A percentile compares a stretch with the other conserved stretches of the same genome.
These are phyloP conservation scores for Hydractinia echinata DNA, from an alignment of 30 jellyfish, hydroid and myxozoan genomes.

Conservation along the genomic window DNA sequence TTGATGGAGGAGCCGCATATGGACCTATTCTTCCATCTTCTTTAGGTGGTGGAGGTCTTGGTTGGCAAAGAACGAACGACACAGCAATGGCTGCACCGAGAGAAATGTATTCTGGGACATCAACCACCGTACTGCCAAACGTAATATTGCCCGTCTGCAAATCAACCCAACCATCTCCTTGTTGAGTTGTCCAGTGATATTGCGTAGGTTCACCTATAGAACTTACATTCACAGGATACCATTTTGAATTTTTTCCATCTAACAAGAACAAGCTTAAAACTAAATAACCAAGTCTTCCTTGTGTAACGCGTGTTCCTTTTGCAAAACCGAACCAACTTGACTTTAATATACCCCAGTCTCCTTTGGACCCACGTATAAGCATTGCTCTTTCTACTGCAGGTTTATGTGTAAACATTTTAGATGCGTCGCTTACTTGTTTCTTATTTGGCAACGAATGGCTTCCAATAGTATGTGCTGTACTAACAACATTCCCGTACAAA, in stretches of 20 bases:
- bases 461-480: conserved; percentile 55
- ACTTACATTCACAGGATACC: neutral
- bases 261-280: conserved; percentile 10
- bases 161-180: conserved; percentile 36
- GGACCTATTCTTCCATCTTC: conserved; percentile 16
- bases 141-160: conserved; percentile 27
- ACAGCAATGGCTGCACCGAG: conserved; percentile 44
- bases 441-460: conserved; percentile 28
- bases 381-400: conserved; percentile 37
- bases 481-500: conserved; percentile 39
- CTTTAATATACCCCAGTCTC: conserved; percentile 44
- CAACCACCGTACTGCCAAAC: conserved; percentile 18
- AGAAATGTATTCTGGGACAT: conserved; percentile 37
- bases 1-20: conserved; percentile 40
- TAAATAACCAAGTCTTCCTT: conserved; percentile 37
- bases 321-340: conserved; percentile 43
- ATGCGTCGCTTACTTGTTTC: conserved; percentile 22
- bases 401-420: conserved; percentile 16
- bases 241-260: conserved; percentile 6
- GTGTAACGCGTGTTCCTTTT: conserved; percentile 22
- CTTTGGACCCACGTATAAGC: conserved; percentile 42
- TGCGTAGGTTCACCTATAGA: neutral
- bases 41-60: conserved; percentile 51
- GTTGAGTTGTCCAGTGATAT: conserved; percentile 6
- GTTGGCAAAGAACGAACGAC: conserved; percentile 45